Percentiles rank a stretch among this genome's conserved stretches.
Conservation (phyloP, 2,888 invertebrate genomes). For the Ophion costatus region DNA sequence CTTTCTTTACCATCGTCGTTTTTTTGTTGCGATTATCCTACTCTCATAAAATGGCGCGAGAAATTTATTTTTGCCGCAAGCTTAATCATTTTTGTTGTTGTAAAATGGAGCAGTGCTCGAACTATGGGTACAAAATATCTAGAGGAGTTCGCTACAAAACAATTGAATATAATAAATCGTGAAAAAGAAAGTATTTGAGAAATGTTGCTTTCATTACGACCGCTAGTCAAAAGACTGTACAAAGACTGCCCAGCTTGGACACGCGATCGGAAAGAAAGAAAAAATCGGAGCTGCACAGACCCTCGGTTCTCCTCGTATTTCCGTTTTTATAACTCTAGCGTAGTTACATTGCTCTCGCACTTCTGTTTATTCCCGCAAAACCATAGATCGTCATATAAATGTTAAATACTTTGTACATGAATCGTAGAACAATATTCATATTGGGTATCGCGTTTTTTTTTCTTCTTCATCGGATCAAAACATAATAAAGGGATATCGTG, state of each 20-base stretch:
- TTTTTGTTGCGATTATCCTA: neutral
- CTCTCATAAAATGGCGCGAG: neutral
- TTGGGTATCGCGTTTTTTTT: neutral
- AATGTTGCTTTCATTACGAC: neutral
- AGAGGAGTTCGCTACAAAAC: neutral
- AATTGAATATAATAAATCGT: neutral
- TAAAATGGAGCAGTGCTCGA: neutral
- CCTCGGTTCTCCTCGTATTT: slow-evolving; percentile 4
- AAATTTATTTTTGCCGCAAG: no score
- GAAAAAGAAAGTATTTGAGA: neutral
- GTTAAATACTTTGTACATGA: slow-evolving; percentile 65
- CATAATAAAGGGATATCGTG: neutral
- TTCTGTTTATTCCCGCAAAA: slow-evolving; percentile 41
- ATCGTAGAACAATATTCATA: slow-evolving; percentile 53
- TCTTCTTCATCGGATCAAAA: neutral
- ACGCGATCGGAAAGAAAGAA: neutral
- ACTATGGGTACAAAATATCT: neutral
- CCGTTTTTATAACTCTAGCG: slow-evolving; percentile 21
- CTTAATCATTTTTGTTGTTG: neutral
- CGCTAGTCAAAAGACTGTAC: neutral
- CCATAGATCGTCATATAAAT: slow-evolving; percentile 53
- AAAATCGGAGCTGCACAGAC: neutral
- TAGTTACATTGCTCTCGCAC: slow-evolving; percentile 23
- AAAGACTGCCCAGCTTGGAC: neutral
- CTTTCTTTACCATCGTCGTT: neutral